Evolutionary conservation across 2,888 invertebrate species (phyloP).

Genomic region (Drosophila engyochracea): DNA sequence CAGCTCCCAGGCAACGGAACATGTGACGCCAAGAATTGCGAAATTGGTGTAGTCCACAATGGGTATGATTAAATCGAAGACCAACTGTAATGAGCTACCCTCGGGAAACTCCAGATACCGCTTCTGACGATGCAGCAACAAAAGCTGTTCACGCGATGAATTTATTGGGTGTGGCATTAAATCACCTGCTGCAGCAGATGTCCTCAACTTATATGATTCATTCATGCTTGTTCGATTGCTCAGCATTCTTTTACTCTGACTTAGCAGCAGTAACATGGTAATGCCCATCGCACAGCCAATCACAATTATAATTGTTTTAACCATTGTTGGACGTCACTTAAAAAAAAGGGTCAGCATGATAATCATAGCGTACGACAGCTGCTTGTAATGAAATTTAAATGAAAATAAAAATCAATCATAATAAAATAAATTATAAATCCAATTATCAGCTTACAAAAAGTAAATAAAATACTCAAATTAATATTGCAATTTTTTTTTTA

Average conservation of each 20-base stretch:
- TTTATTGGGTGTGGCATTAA: neutral
- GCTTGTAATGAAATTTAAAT: neutral
- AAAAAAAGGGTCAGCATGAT: conserved; percentile 19
- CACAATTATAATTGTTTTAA: conserved; percentile 58
- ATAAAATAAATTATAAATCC: neutral
- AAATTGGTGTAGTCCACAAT: conserved; percentile 84
- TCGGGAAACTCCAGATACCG: conserved; percentile 86
- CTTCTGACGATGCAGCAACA: conserved; percentile 84
- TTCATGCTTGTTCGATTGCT: neutral
- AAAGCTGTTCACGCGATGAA: conserved; percentile 48
- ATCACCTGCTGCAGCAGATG: conserved; percentile 6
- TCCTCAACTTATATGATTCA: conserved; percentile 22
- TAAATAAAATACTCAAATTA: neutral
- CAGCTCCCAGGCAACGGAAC: conserved; percentile 91
- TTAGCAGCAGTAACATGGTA: conserved; percentile 34
- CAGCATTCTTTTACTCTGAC: conserved; percentile 9
- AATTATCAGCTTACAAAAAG: neutral
- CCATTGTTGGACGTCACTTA: conserved; percentile 46
- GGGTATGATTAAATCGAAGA: conserved; percentile 85
- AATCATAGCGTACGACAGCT: neutral
- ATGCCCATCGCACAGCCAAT: conserved; percentile 49
- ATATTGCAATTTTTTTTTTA: neutral
- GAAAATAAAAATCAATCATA: neutral
- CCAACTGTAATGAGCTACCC: conserved; percentile 85
- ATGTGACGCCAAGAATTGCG: conserved; percentile 90